These are phyloP conservation scores for Vidua macroura DNA, from an alignment of 2,113 vertebrate species.

Conservation along the genomic window DNA sequence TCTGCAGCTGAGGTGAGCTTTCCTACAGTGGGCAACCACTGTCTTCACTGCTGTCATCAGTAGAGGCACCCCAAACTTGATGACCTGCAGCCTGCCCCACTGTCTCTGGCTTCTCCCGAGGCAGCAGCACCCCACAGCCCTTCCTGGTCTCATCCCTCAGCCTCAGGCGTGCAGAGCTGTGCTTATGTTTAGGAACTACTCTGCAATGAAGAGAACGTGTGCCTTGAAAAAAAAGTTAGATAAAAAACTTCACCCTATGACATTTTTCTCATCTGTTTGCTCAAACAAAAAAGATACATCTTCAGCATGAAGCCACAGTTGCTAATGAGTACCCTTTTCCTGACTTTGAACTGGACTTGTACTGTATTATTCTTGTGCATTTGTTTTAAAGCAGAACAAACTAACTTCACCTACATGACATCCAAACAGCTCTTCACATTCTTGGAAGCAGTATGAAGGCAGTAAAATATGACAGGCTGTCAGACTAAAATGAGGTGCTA, in stretches of 20 bases:
- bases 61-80: background rate
- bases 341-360: background rate
- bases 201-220: background rate
- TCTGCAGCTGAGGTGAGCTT: background rate
- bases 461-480: conserved; percentile 60
- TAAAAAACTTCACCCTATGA: background rate
- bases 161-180: background rate
- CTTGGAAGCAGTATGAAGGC: conserved; percentile 47
- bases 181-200: background rate
- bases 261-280: background rate
- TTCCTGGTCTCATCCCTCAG: background rate
- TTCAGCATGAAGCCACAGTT: background rate
- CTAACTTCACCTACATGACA: conserved; percentile 55
- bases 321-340: background rate
- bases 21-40: background rate
- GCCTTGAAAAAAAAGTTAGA: background rate
- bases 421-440: conserved; percentile 40
- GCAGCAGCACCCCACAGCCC: background rate
- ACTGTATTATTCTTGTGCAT: background rate
- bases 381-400: conserved; percentile 38
- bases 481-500: conserved; percentile 59
- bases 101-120: background rate
- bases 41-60: background rate
- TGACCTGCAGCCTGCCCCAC: background rate
- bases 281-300: background rate